phyloP scores from a whole-genome alignment of 1,140 invertebrate species.

The Proctacanthus coquilletti region DNA sequence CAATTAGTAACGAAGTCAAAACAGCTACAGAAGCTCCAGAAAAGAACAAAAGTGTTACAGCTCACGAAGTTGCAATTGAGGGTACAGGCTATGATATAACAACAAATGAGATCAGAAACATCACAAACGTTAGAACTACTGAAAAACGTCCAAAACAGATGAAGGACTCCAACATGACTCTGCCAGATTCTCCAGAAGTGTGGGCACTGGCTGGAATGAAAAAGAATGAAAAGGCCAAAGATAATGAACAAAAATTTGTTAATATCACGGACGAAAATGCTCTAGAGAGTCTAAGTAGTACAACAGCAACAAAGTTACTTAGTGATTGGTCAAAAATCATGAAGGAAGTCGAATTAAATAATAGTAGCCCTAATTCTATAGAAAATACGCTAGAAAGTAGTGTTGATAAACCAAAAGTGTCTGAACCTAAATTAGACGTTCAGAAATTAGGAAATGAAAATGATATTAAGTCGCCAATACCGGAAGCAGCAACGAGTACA shows the following conservation, averaged over 20 bases:
- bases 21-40: too few relatives aligned
- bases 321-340: constrained; percentile 24
- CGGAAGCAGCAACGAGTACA: background rate
- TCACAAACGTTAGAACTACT: background rate
- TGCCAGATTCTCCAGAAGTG: constrained; percentile 19
- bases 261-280: background rate
- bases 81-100: background rate
- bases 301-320: constrained; percentile 6
- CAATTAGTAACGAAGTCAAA: too few relatives aligned
- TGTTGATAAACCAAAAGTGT: background rate
- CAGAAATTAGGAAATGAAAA: constrained; percentile 1
- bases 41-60: too few relatives aligned
- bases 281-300: too few relatives aligned
- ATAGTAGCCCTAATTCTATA: background rate
- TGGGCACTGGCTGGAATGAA: constrained; percentile 26
- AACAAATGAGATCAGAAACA: background rate
- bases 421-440: too few relatives aligned
- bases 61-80: too few relatives aligned
- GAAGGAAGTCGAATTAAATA: constrained; percentile 6
- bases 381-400: background rate
- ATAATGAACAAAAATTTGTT: constrained; percentile 9
- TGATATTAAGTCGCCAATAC: background rate
- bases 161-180: constrained; percentile 13
- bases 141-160: constrained; percentile 24
- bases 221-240: constrained; percentile 11